These are phyloP conservation scores for Typhlichthys subterraneus DNA, from an alignment of 2,797 vertebrate species.

Conservation along the genomic window DNA sequence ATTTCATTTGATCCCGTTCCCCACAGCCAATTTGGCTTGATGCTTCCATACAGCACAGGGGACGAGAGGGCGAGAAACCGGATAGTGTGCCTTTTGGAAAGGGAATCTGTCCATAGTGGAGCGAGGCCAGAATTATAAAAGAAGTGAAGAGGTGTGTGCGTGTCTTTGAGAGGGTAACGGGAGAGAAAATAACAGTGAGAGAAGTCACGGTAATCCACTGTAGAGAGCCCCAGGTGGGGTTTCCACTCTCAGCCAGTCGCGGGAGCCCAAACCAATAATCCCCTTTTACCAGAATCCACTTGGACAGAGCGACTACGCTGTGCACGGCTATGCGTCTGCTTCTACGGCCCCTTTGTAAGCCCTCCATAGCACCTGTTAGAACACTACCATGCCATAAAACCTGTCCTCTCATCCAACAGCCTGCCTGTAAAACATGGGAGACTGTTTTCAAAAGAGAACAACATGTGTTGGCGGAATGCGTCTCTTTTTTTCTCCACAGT, in stretches of 20 bases:
- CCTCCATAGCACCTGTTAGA: constrained; percentile 65
- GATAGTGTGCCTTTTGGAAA: constrained; percentile 57
- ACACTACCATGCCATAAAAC: constrained; percentile 57
- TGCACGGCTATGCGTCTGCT: constrained; percentile 35
- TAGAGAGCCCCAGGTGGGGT: constrained; percentile 8
- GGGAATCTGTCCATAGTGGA: constrained; percentile 27
- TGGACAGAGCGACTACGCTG: constrained; percentile 49
- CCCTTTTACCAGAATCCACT: constrained; percentile 44
- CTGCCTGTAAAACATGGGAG: constrained; percentile 64
- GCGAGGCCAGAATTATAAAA: constrained; percentile 42
- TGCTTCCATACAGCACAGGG: constrained; percentile 44
- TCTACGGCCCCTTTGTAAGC: constrained; percentile 36
- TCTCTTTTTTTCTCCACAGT: constrained; percentile 31
- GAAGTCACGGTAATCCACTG: constrained; percentile 34
- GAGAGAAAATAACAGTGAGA: constrained; percentile 12
- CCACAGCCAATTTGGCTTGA: constrained; percentile 64
- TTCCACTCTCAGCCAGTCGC: constrained; percentile 15
- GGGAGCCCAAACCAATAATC: constrained; percentile 15
- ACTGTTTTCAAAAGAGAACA: constrained; percentile 48
- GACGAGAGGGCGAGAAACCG: constrained; percentile 54
- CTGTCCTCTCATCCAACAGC: constrained; percentile 50
- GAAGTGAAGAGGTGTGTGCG: constrained; percentile 4
- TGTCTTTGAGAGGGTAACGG: constrained; percentile 15
- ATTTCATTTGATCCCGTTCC: constrained; percentile 57
- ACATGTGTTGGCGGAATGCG: constrained; percentile 59